Evolutionary conservation across 2,113 vertebrate genomes (phyloP), one percentile per base, ranked within the genome.

Genomic region (Eonycteris spelaea): DNA sequence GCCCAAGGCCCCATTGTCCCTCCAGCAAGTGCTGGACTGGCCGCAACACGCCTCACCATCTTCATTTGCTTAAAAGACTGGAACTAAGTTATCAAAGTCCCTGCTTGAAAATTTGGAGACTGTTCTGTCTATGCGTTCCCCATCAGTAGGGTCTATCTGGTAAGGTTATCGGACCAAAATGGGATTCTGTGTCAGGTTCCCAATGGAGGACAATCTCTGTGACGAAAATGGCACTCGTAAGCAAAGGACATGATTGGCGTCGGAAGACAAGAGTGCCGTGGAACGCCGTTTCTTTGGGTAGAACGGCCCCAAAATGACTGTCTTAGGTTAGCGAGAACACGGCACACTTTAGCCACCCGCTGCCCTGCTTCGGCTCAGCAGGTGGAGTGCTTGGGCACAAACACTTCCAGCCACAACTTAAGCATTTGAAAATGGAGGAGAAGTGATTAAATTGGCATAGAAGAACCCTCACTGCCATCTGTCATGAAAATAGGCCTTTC

Each of bases 401-500:
- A 98, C 97, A 57, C 75, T 94, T 61, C 85, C 97, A 93, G 91
- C 95, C 96, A 91, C 96, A 93, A 79, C 65, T 15, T 93, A 26
- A 83, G 95, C 85, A 33, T 96, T 91, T 45, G 89, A 95, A 96
- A 98, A 97, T 61, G 53, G 93, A 97, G 94, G 98, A 18, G 28
- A 90, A 98, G 94, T 67, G 95, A 88, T 97, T 65, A 95, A 91
- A 74, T 97, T 95, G 97, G 97, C 97, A 87, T 92, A 97, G 97
- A 97, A 95, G 97, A 97, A 48, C 97, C 96, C 96, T 98, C 95
- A 83, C 91, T 96, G 98, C 98, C 96, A 97, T 98, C 97, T 96
- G 97, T 97, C 98, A 97, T 80, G 97, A 96, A 97, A 97, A 97
- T 83, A 97, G 98, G 97, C 97, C 98, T 97, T 98, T 97, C 97